phyloP scores from a whole-genome alignment of 2,888 invertebrate species.

The Epinotia ramella region DNA sequence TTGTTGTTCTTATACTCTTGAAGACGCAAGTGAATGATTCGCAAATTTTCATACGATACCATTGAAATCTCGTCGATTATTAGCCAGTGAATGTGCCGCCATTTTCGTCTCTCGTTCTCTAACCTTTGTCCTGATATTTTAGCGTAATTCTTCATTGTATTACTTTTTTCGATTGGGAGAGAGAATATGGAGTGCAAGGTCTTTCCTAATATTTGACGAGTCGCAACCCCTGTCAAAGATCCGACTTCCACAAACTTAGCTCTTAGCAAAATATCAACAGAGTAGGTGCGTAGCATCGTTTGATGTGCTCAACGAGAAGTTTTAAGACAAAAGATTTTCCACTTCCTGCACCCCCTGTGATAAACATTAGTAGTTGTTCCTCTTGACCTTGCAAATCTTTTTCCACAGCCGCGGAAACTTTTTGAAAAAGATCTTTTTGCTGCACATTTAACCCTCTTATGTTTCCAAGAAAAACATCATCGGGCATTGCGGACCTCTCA shows the following conservation, averaged over 20 bases:
- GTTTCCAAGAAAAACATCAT: conserved; percentile 46
- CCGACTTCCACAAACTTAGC: conserved; percentile 42
- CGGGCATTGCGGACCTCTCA: conserved; percentile 47
- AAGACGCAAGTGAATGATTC: conserved; percentile 47
- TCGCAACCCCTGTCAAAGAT: conserved; percentile 47
- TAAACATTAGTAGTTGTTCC: conserved; percentile 50
- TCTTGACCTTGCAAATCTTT: conserved; percentile 42
- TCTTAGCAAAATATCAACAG: conserved; percentile 7
- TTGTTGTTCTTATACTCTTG: conserved; percentile 21
- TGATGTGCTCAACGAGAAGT: conserved; percentile 54
- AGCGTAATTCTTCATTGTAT: neutral
- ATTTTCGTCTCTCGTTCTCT: conserved; percentile 51
- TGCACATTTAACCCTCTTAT: conserved; percentile 49
- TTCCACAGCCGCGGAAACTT: conserved; percentile 41
- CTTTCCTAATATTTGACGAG: conserved; percentile 10
- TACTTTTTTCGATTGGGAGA: neutral
- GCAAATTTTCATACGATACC: conserved; percentile 53
- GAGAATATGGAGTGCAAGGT: conserved; percentile 1
- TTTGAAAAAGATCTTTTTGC: conserved; percentile 48
- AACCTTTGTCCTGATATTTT: conserved; percentile 45
- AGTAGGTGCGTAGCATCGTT: conserved; percentile 48
- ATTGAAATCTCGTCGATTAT: conserved; percentile 56
- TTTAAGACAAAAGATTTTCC: conserved; percentile 53
- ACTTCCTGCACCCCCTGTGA: conserved; percentile 56
- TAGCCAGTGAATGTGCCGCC: conserved; percentile 53